phyloP scores from a whole-genome alignment of 1,140 invertebrate genomes.

The Lithobius niger region DNA sequence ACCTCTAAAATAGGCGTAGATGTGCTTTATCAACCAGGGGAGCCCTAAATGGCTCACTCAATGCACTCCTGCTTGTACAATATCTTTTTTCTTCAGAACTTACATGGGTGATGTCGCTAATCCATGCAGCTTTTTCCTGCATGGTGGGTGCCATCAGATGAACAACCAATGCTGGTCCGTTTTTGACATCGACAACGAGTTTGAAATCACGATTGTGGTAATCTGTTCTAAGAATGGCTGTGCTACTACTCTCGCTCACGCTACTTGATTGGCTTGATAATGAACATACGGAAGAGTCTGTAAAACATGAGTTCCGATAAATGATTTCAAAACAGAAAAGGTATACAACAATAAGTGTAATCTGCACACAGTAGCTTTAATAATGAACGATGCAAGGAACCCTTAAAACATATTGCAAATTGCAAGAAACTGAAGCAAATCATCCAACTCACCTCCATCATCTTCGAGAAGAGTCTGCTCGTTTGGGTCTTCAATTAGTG shows the following conservation, averaged over 20 bases:
- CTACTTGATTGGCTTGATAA: constrained; percentile 42
- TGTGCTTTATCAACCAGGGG: too few relatives aligned
- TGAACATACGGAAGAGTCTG: constrained; percentile 45
- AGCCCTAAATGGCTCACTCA: too few relatives aligned
- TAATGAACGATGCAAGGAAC: too few relatives aligned
- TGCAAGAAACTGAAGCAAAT: constrained; percentile 17
- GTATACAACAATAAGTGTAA: too few relatives aligned
- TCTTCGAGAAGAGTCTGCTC: constrained; percentile 40
- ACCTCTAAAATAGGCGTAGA: constrained; percentile 1
- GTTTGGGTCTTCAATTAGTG: constrained; percentile 57
- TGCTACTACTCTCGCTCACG: constrained; percentile 33
- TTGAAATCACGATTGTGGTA: constrained; percentile 78
- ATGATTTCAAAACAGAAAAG: too few relatives aligned
- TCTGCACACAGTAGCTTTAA: too few relatives aligned
- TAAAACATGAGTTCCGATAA: too few relatives aligned
- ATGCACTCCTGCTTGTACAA: too few relatives aligned
- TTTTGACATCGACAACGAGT: constrained; percentile 56
- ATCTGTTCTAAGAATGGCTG: constrained; percentile 26
- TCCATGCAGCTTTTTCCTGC: constrained; percentile 89
- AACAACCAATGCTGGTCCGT: constrained; percentile 40
- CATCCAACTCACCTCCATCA: constrained; percentile 29
- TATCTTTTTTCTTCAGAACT: too few relatives aligned
- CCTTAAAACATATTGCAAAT: too few relatives aligned
- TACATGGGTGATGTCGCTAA: constrained; percentile 74
- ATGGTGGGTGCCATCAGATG: constrained; percentile 66